Conservation (phyloP, 2,888 invertebrate genomes). For the Cephus nigrinus region DNA sequence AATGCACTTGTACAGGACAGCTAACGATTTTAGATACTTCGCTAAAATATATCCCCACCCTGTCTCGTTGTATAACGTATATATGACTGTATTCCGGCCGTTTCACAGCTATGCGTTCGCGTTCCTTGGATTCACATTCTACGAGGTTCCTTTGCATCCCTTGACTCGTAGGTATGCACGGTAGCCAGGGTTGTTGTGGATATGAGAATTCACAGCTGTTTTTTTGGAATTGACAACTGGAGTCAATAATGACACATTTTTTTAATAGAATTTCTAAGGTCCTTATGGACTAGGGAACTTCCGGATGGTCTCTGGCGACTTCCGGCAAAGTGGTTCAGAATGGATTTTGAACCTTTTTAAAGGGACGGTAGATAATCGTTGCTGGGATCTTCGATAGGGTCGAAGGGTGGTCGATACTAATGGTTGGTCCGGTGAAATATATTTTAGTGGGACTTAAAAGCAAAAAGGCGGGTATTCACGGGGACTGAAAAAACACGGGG, state of each 20-base stretch:
- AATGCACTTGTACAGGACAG: slow-evolving; percentile 21
- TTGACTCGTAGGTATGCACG: not conserved
- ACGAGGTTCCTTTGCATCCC: not conserved
- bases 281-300: not conserved
- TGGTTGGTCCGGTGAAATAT: not conserved
- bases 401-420: not conserved
- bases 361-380: not conserved
- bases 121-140: not conserved
- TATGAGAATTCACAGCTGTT: no score
- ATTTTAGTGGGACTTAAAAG: not conserved
- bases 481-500: not conserved
- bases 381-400: not conserved
- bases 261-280: not conserved
- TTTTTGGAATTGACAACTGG: no score
- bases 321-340: not conserved
- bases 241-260: no score
- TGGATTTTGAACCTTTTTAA: not conserved
- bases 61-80: not conserved
- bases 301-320: not conserved
- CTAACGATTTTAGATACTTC: slow-evolving; percentile 39
- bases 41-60: slow-evolving; percentile 28
- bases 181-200: no score
- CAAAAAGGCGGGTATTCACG: not conserved
- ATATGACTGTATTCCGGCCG: not conserved
- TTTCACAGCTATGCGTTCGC: not conserved